Percentiles rank a stretch among this genome's conserved stretches.
Conservation (phyloP, 1,140 invertebrate genomes). For the Augochlora pura region DNA sequence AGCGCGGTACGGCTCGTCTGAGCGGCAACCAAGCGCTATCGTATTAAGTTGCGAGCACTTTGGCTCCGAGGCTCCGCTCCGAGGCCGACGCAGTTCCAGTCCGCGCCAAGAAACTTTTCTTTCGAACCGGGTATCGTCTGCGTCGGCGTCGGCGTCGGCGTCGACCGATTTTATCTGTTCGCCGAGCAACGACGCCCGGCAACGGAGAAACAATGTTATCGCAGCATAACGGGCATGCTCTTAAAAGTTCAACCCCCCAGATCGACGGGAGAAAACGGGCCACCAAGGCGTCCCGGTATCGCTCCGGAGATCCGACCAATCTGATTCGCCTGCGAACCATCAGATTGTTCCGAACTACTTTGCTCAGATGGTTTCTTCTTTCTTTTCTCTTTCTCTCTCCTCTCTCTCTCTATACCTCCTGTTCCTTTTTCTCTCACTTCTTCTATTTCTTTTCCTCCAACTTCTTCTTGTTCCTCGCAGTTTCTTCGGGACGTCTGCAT, state of each 20-base stretch:
- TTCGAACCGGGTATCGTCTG: background rate
- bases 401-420: background rate
- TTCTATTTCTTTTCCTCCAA: too few species aligned
- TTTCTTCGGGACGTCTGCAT: too few species aligned
- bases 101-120: slow-evolving; percentile 45
- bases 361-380: background rate
- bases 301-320: background rate
- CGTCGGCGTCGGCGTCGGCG: too few species aligned
- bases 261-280: slow-evolving; percentile 24
- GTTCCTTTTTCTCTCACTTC: too few species aligned
- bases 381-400: too few species aligned
- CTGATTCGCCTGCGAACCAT: background rate
- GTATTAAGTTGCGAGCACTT: slow-evolving; percentile 66
- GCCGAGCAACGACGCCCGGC: background rate
- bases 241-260: slow-evolving; percentile 30
- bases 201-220: slow-evolving; percentile 55
- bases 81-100: background rate
- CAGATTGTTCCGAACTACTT: background rate
- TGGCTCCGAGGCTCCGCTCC: slow-evolving; percentile 3
- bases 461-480: too few species aligned
- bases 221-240: slow-evolving; percentile 26
- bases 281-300: background rate
- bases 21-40: slow-evolving; percentile 66
- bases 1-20: slow-evolving; percentile 64
- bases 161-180: slow-evolving; percentile 33